A percentile compares a stretch with the other conserved stretches of the same genome.
phyloP scores from a whole-genome alignment of 2,888 invertebrate species.

The Dolomedes plantarius region DNA sequence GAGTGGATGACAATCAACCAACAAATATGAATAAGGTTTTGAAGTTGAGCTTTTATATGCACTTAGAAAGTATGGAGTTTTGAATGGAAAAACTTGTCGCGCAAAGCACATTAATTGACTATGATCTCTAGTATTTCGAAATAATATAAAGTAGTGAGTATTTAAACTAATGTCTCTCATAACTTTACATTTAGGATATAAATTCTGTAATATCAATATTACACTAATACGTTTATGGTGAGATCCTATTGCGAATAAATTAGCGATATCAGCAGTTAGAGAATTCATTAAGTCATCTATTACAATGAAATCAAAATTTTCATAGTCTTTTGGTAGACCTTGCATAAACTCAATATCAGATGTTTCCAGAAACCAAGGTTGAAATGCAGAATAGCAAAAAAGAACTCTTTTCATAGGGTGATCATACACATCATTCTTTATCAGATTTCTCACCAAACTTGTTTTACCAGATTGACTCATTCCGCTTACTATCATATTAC shows the following conservation, averaged over 20 bases:
- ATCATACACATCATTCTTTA: slow-evolving; percentile 7
- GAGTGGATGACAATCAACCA: slow-evolving; percentile 69
- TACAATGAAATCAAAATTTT: background rate
- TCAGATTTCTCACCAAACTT: slow-evolving; percentile 15
- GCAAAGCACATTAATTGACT: too few species aligned
- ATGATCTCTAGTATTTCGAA: too few species aligned
- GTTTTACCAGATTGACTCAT: slow-evolving; percentile 18
- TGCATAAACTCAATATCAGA: slow-evolving; percentile 14
- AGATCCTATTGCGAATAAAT: slow-evolving; percentile 21
- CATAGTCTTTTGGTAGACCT: slow-evolving; percentile 22
- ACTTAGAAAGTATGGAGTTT: slow-evolving; percentile 28
- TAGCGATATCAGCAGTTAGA: slow-evolving; percentile 16
- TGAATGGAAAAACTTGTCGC: slow-evolving; percentile 28
- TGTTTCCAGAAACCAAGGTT: slow-evolving; percentile 40
- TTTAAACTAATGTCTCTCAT: slow-evolving; percentile 45
- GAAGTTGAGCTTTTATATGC: slow-evolving; percentile 68
- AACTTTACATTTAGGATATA: slow-evolving; percentile 30
- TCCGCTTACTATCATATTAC: background rate
- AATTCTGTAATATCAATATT: slow-evolving; percentile 39
- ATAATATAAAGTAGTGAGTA: slow-evolving; percentile 32
- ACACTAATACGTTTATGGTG: slow-evolving; percentile 39
- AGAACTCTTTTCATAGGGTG: slow-evolving; percentile 4
- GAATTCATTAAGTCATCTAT: slow-evolving; percentile 34
- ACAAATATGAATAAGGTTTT: slow-evolving; percentile 66
- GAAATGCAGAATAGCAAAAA: slow-evolving; percentile 28